Percentiles rank a stretch among this genome's conserved stretches.
Conservation (phyloP, 2,888 invertebrate genomes). For the Eumacrocentrus americanus region DNA sequence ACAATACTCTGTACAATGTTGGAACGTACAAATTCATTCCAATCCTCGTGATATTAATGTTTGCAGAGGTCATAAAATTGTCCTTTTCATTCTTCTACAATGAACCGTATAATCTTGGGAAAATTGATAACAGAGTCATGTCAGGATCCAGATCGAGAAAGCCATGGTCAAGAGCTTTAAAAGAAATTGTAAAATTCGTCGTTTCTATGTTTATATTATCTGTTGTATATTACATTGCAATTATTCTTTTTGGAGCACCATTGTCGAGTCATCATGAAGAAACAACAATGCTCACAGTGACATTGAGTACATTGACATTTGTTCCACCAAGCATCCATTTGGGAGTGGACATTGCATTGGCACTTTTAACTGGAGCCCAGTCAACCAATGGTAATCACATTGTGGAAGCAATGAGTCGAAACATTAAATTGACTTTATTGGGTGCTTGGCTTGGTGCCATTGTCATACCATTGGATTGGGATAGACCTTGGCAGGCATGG, state of each 20-base stretch:
- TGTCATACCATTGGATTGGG: conserved; percentile 90
- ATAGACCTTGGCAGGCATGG: conserved; percentile 86
- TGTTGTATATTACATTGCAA: conserved; percentile 66
- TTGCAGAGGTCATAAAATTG: conserved; percentile 67
- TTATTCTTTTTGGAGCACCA: conserved; percentile 75
- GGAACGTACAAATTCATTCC: conserved; percentile 64
- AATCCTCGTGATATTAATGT: conserved; percentile 55
- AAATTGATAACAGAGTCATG: conserved; percentile 52
- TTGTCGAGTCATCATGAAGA: conserved; percentile 69
- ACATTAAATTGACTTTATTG: conserved; percentile 69
- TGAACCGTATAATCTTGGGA: conserved; percentile 43
- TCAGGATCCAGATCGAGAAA: conserved; percentile 59
- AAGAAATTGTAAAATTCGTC: conserved; percentile 64
- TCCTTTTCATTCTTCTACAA: conserved; percentile 49
- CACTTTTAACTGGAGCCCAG: conserved; percentile 65
- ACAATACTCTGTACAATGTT: conserved; percentile 67
- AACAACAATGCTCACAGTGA: conserved; percentile 70
- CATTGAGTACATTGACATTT: conserved; percentile 69
- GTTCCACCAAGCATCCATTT: conserved; percentile 69
- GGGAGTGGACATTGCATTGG: conserved; percentile 67
- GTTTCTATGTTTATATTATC: conserved; percentile 63
- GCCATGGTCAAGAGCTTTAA: conserved; percentile 60
- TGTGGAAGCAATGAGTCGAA: conserved; percentile 65
- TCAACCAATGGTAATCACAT: conserved; percentile 54
- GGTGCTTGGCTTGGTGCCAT: conserved; percentile 87